A percentile compares a stretch with the other conserved stretches of the same genome.
phyloP scores from a whole-genome alignment of 2,888 invertebrate genomes.

The Drepana falcataria region DNA sequence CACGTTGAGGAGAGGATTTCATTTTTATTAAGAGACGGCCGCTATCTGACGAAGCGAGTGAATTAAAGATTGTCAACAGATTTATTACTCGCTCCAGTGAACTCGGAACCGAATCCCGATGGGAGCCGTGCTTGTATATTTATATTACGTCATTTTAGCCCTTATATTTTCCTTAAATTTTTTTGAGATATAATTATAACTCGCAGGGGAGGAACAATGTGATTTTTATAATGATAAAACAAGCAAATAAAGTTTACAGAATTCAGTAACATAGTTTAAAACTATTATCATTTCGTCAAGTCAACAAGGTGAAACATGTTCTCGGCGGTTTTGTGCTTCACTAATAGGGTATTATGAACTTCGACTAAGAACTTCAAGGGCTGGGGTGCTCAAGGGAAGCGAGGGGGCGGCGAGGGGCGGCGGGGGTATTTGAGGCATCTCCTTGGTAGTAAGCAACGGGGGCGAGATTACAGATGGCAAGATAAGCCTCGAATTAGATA shows the following conservation, averaged over 20 bases:
- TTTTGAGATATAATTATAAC: conserved; percentile 23
- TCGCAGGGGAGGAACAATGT: conserved; percentile 13
- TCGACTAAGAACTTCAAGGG: conserved; percentile 55
- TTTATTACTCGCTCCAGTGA: conserved; percentile 75
- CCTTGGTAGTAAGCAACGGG: conserved; percentile 45
- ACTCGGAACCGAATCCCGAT: conserved; percentile 41
- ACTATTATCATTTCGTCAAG: conserved; percentile 22
- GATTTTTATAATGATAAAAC: neutral
- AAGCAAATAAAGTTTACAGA: neutral
- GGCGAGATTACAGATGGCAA: conserved; percentile 75
- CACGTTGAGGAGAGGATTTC: conserved; percentile 30
- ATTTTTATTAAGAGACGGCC: conserved; percentile 48
- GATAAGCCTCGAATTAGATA: conserved; percentile 76
- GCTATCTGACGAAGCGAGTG: conserved; percentile 47
- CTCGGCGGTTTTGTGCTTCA: conserved; percentile 49
- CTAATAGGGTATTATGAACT: conserved; percentile 77
- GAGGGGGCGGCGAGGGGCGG: conserved; percentile 21
- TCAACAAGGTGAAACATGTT: conserved; percentile 47
- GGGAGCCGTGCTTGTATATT: conserved; percentile 46
- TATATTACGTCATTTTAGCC: conserved; percentile 30
- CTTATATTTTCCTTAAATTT: conserved; percentile 21
- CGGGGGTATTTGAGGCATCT: conserved; percentile 61
- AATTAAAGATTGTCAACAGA: conserved; percentile 78
- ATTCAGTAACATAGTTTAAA: neutral
- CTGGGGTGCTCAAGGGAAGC: conserved; percentile 39